Conservation (phyloP, 2,113 vertebrate genomes). For the Atrichornis clamosus region DNA sequence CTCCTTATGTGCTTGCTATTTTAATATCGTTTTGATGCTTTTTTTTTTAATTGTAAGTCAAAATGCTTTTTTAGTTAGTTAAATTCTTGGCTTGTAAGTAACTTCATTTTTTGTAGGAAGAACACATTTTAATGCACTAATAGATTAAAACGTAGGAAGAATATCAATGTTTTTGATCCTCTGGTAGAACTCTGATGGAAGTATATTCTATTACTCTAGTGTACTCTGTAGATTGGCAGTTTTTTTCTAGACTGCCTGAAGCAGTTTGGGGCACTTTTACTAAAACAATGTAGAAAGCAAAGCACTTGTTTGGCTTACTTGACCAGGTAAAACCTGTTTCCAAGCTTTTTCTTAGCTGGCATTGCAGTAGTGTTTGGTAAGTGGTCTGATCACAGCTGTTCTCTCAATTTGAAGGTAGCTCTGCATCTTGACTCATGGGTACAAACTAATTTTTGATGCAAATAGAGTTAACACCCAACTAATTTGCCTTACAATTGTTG, state of each 20-base stretch:
- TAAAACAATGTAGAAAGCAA: neutral
- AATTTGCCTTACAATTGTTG: neutral
- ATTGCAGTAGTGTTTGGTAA: neutral
- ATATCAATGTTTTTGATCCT: neutral
- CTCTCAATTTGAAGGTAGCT: neutral
- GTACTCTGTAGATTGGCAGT: neutral
- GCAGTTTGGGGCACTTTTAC: neutral
- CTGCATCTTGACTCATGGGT: neutral
- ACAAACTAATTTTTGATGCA: neutral
- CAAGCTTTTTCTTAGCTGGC: neutral
- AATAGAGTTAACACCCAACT: neutral
- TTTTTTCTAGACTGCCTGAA: neutral
- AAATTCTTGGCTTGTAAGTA: neutral
- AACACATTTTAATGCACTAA: neutral
- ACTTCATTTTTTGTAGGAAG: neutral
- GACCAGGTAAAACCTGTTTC: neutral
- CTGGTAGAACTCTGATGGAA: neutral
- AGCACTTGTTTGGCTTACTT: neutral
- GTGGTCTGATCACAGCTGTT: neutral
- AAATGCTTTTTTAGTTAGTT: neutral
- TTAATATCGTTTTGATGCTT: neutral
- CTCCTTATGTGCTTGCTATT: neutral
- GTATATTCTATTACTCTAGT: neutral
- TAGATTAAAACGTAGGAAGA: neutral
- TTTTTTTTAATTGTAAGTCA: neutral